These are phyloP conservation scores for Axinella damicornis DNA, from an alignment of 37 sponge, comb jelly and placozoan genomes.

Conservation along the genomic window DNA sequence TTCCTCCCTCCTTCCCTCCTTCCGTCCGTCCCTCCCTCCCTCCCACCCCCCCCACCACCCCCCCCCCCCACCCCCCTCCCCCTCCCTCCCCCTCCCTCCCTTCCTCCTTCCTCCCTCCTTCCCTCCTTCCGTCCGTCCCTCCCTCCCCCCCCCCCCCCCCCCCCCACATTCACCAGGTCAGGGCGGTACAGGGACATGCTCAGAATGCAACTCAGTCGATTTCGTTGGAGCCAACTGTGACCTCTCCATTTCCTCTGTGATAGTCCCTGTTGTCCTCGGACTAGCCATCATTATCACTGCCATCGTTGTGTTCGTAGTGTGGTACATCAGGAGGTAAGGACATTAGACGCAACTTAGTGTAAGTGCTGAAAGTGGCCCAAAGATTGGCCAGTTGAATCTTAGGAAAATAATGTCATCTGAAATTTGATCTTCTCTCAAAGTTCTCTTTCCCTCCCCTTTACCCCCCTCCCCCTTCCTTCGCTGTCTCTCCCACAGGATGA, in stretches of 20 bases:
- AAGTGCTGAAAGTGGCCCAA: too few species aligned
- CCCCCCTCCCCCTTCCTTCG: too few species aligned
- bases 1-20: too few species aligned
- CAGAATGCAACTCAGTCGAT: constrained; percentile 14
- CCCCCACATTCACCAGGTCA: too few species aligned
- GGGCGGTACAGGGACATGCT: constrained; percentile 51
- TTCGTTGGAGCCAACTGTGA: constrained; percentile 61
- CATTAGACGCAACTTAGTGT: too few species aligned
- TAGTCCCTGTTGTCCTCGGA: constrained; percentile 38
- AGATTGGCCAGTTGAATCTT: too few species aligned
- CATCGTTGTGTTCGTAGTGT: constrained; percentile 27
- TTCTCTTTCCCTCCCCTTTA: too few species aligned
- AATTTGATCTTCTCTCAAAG: too few species aligned
- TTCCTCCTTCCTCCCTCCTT: too few species aligned
- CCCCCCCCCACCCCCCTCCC: too few species aligned
- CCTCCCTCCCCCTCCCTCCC: too few species aligned
- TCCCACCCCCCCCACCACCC: background rate
- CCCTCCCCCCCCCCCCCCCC: background rate
- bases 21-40: background rate
- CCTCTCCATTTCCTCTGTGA: constrained; percentile 35
- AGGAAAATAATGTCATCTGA: too few species aligned
- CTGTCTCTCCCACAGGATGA: constrained; percentile 20
- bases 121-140: background rate
- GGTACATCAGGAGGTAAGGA: constrained; percentile 56
- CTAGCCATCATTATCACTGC: constrained; percentile 1